A percentile compares a stretch with the other conserved stretches of the same genome.
Conservation (phyloP, 2,888 invertebrate species). For the Pristionchus fissidentatus region DNA sequence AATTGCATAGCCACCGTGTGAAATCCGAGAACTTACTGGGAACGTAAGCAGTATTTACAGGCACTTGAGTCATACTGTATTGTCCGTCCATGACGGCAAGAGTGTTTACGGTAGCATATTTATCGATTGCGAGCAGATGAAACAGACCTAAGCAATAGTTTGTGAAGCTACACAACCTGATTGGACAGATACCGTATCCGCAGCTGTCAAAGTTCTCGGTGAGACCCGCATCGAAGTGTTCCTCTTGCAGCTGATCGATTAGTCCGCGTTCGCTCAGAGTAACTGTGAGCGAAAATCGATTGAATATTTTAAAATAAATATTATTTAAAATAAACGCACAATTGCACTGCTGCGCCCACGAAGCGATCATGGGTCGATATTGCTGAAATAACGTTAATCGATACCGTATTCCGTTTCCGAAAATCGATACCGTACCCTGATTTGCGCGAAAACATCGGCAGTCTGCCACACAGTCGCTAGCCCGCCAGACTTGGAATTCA, state of each 20-base stretch:
- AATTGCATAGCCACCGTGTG: too few species aligned
- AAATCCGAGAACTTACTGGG: not conserved
- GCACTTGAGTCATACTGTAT: not conserved
- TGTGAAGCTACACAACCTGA: not conserved
- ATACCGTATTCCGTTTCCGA: not conserved
- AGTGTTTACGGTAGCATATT: not conserved
- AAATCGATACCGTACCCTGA: not conserved
- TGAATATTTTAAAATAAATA: not conserved
- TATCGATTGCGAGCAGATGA: conserved; percentile 17
- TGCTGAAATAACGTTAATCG: not conserved
- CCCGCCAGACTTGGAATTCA: not conserved
- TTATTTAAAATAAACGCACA: not conserved
- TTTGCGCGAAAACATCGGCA: not conserved
- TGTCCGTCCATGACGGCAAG: not conserved
- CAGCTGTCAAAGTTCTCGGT: conserved; percentile 6
- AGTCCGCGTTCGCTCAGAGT: conserved; percentile 15
- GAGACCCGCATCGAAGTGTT: not conserved
- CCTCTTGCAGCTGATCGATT: not conserved
- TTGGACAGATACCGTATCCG: conserved; percentile 14
- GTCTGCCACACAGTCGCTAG: not conserved
- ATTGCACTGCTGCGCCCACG: conserved; percentile 9
- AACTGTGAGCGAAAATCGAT: not conserved
- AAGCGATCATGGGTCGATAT: not conserved
- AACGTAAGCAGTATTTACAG: not conserved
- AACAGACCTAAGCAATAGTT: not conserved